phyloP scores from a whole-genome alignment of 2,113 vertebrate species.

The Toxostoma redivivum region DNA sequence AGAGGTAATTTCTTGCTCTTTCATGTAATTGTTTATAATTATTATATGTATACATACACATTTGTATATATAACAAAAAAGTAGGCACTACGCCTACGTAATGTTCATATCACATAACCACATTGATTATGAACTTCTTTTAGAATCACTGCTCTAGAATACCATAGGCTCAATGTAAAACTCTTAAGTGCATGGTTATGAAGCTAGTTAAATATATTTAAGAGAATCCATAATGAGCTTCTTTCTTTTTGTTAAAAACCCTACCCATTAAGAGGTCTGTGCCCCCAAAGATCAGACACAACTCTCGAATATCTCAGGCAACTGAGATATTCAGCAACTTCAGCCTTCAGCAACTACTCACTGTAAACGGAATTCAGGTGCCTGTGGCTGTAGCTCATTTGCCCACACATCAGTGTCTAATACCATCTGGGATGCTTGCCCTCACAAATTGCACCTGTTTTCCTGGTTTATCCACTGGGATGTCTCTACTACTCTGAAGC shows the following conservation, averaged over 20 bases:
- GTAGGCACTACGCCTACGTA: not conserved
- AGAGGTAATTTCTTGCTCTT: not conserved
- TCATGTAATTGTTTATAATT: not conserved
- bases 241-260: not conserved
- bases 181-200: not conserved
- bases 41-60: not conserved
- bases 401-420: not conserved
- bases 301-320: not conserved
- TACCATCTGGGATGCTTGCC: not conserved
- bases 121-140: not conserved
- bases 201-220: not conserved
- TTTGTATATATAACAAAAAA: not conserved
- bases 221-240: fast-evolving
- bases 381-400: not conserved
- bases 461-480: not conserved
- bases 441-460: not conserved
- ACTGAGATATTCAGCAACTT: too few relatives aligned
- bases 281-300: not conserved
- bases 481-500: not conserved
- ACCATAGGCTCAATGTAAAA: not conserved
- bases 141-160: not conserved
- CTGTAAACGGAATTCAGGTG: not conserved
- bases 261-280: not conserved
- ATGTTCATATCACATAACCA: not conserved
- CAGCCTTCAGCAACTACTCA: not conserved